Conservation (phyloP, 1,140 invertebrate genomes). For the Drosophila pruinosa region DNA sequence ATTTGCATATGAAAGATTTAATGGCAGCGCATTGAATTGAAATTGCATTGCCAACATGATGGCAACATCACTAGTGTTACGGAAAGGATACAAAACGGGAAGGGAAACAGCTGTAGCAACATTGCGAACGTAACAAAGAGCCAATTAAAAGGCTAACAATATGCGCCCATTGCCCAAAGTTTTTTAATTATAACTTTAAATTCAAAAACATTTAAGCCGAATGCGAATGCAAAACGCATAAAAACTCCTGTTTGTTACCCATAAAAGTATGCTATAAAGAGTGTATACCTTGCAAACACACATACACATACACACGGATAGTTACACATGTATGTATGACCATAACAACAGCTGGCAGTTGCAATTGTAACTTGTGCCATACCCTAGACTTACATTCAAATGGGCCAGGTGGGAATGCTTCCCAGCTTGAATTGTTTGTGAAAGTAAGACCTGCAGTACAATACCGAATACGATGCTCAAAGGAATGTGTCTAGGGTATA, state of each 20-base stretch:
- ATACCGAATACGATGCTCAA: background rate
- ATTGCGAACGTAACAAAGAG: constrained; percentile 63
- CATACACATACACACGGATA: constrained; percentile 9
- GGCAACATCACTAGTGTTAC: background rate
- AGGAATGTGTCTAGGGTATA: background rate
- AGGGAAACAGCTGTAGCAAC: constrained; percentile 33
- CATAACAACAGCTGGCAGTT: constrained; percentile 30
- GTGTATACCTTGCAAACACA: background rate
- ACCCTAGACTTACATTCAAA: background rate
- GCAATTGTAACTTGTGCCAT: constrained; percentile 40
- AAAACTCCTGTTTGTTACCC: constrained; percentile 72
- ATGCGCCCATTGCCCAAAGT: constrained; percentile 57
- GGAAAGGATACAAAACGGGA: background rate
- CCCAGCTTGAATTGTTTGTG: too few species aligned
- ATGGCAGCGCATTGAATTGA: constrained; percentile 56
- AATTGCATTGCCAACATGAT: constrained; percentile 45
- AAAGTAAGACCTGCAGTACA: background rate
- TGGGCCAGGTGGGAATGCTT: background rate
- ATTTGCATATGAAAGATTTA: constrained; percentile 79
- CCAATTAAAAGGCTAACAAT: constrained; percentile 79
- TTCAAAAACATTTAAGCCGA: constrained; percentile 78
- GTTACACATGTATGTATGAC: constrained; percentile 10
- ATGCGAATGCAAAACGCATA: constrained; percentile 62
- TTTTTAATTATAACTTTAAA: constrained; percentile 81
- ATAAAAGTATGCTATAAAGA: constrained; percentile 76